These are phyloP conservation scores for Dasysyrphus albostriatus DNA, from an alignment of 2,888 invertebrate species.

Conservation along the genomic window DNA sequence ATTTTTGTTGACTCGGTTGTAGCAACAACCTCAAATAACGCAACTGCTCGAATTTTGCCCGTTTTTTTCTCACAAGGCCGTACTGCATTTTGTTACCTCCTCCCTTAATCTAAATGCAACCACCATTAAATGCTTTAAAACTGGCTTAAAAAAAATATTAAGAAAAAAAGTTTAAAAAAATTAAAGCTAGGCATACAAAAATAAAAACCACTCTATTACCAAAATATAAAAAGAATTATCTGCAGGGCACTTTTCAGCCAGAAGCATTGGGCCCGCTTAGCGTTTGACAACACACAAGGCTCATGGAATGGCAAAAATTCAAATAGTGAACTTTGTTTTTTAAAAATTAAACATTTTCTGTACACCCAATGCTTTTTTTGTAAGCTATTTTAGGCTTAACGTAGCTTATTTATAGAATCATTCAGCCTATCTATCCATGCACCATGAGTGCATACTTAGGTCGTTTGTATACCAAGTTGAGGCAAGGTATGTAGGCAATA, in stretches of 20 bases:
- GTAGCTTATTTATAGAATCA: constrained; percentile 62
- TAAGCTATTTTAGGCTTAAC: constrained; percentile 54
- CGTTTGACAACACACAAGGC: not conserved
- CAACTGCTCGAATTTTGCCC: too few relatives aligned
- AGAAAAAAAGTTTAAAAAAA: too few relatives aligned
- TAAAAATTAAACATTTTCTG: constrained; percentile 10
- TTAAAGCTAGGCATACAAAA: too few relatives aligned
- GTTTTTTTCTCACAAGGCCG: too few relatives aligned
- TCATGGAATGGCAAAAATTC: constrained; percentile 6
- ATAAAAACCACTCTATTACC: not conserved
- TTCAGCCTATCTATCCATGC: constrained; percentile 50
- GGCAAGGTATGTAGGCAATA: not conserved
- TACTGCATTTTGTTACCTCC: too few relatives aligned
- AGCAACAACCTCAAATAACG: too few relatives aligned
- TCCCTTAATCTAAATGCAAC: too few relatives aligned
- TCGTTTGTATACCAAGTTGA: not conserved
- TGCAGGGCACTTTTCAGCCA: not conserved
- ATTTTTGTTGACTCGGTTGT: too few relatives aligned
- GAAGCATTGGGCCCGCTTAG: not conserved
- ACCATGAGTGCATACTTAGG: constrained; percentile 8
- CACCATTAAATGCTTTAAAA: too few relatives aligned
- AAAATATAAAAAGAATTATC: not conserved
- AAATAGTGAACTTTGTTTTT: constrained; percentile 4
- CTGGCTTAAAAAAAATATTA: too few relatives aligned
- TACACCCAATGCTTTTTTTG: constrained; percentile 9